These are phyloP conservation scores for Norana najaformis DNA, from an alignment of 2,888 invertebrate species.

Conservation along the genomic window DNA sequence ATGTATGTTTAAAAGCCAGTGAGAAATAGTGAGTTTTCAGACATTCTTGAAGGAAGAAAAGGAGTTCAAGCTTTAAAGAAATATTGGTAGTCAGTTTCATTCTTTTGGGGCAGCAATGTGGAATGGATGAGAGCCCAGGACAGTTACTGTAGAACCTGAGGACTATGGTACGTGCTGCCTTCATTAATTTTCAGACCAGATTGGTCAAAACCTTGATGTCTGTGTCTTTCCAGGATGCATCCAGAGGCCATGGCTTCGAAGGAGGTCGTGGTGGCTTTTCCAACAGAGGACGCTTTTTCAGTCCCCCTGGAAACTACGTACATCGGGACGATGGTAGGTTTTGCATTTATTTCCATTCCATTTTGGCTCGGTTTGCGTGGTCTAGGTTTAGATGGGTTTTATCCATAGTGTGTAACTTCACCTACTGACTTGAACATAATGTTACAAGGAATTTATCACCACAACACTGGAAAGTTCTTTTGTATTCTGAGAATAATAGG, in stretches of 20 bases:
- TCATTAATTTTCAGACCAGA: neutral
- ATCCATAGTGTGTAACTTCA: neutral
- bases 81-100: no score
- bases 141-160: neutral
- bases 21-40: no score
- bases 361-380: neutral
- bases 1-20: no score
- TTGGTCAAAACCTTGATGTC: neutral
- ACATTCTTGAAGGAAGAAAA: no score
- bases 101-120: no score
- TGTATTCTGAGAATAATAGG: no score
- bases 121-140: no score
- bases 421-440: no score
- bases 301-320: slow-evolving; percentile 54
- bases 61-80: no score
- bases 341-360: neutral
- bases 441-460: no score
- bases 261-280: slow-evolving; percentile 33
- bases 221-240: neutral
- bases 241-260: slow-evolving; percentile 41
- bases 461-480: no score
- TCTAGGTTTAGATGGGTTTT: neutral
- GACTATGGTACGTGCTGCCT: neutral
- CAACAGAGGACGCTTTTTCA: slow-evolving; percentile 48
- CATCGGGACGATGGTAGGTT: slow-evolving; percentile 42